Base-by-base conservation (phyloP, 2,797 vertebrate genomes). In the Catharus ustulatus region DNA sequence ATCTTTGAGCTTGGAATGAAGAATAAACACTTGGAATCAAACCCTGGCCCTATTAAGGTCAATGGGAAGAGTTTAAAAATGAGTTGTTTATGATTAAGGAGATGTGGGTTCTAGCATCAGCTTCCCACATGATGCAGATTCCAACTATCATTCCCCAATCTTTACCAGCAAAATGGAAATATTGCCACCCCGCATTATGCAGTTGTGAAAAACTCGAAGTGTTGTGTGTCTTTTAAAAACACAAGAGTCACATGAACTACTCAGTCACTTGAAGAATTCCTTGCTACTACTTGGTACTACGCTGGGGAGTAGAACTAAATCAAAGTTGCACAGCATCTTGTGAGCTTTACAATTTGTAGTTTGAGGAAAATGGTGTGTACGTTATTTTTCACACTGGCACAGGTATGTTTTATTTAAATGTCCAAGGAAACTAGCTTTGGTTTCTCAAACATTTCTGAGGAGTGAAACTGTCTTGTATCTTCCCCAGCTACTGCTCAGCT, bases 11-110 rank as follows among this genome's bases (percentile, higher is more conserved):
- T 90, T 93, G 89, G 80, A 96, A 93, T 71, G 77, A 93, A 91
- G 86, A 90, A 79, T 77, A 94, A 93, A 90, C 84, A 68, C 38
- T 91, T 90, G 91, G 90, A 96, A 84, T 55, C 89, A 88, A 94
- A 91, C 43, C n/a, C 69, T 48, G 64, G 68, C 71, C 80, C 80
- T 74, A 26, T 66, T 94, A 79, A 80, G 84, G 89, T 83, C 89
- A 92, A 75, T 19, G n/a, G 63, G 68, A 94, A 94, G 75, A 83
- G 59, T 89, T 90, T 87, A 68, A 64, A 94, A 93, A 67, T 15
- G 43, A 88, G 81, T 84, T 71, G 40, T 49, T 92, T 42, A 27
- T 36, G 63, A 89, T 86, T 52, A 92, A 57, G 52, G 76, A 54
- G 52, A 86, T 48, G 66, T 32, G 62, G 79, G n/a, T 89, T 89